These are phyloP conservation scores for Leptopilina clavipes DNA, from an alignment of 1,140 invertebrate species.

Conservation along the genomic window DNA sequence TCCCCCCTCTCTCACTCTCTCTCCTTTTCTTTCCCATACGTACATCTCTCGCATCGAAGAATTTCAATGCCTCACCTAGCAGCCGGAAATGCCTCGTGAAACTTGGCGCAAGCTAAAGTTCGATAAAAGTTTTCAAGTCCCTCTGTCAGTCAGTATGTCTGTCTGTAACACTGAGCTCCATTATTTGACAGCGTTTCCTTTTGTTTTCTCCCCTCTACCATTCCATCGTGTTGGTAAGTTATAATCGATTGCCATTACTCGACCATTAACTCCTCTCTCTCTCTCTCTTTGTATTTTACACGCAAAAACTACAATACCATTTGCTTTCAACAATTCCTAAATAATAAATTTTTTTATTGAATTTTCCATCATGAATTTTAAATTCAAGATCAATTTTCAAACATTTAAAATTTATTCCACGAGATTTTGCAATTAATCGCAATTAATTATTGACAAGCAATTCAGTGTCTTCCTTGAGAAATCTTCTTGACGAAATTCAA, in stretches of 20 bases:
- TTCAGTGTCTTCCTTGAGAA: neutral
- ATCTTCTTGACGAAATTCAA: neutral
- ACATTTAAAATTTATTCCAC: neutral
- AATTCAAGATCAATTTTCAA: no score
- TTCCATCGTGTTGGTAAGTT: slow-evolving; percentile 1
- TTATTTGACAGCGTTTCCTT: slow-evolving; percentile 26
- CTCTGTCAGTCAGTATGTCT: slow-evolving; percentile 27
- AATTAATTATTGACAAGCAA: slow-evolving; percentile 15
- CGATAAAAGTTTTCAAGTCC: slow-evolving; percentile 25
- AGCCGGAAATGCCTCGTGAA: slow-evolving; percentile 30
- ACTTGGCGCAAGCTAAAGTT: slow-evolving; percentile 32
- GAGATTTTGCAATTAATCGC: slow-evolving; percentile 3
- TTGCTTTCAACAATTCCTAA: no score
- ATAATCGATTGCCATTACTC: slow-evolving; percentile 27
- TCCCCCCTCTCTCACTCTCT: neutral
- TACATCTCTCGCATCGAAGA: slow-evolving; percentile 1
- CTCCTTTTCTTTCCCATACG: neutral
- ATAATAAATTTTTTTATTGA: no score
- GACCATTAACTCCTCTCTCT: no score
- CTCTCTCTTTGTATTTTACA: no score
- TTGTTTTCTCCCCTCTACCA: neutral
- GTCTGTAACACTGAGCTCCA: slow-evolving; percentile 4
- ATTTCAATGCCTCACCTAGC: slow-evolving; percentile 26
- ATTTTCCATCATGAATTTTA: no score
- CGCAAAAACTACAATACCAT: no score